Evolutionary conservation across 2,888 invertebrate species (phyloP).

Genomic region (Eudemis profundana): DNA sequence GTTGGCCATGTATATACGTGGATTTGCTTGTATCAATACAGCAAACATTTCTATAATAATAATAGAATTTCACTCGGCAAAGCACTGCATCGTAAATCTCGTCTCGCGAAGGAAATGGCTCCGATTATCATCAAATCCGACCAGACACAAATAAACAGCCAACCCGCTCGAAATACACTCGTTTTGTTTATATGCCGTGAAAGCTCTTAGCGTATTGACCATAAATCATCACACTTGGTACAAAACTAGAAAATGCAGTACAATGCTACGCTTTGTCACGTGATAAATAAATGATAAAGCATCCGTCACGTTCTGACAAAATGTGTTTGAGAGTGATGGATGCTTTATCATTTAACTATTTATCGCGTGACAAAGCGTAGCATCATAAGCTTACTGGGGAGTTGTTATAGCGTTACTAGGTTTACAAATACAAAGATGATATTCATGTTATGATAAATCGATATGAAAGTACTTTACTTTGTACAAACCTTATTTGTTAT

Average conservation of each 20-base stretch:
- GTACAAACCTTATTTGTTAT: no score
- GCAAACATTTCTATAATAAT: constrained; percentile 2
- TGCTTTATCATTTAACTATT: no score
- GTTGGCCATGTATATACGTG: no score
- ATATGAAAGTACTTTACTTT: no score
- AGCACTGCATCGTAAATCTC: constrained; percentile 38
- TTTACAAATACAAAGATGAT: no score
- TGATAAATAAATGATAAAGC: no score
- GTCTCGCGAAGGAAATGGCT: constrained; percentile 30
- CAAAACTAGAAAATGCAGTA: not conserved
- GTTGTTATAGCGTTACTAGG: no score
- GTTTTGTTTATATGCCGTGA: constrained; percentile 46
- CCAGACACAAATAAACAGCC: constrained; percentile 50
- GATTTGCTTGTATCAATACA: not conserved
- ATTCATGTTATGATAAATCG: no score
- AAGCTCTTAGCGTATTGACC: constrained; percentile 43
- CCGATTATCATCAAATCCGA: constrained; percentile 29
- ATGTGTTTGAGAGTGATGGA: no score
- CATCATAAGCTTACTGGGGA: no score
- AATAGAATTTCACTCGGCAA: constrained; percentile 20
- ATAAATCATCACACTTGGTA: constrained; percentile 10
- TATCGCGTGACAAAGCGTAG: no score
- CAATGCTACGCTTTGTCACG: not conserved
- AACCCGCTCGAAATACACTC: constrained; percentile 46
- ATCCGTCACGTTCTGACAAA: no score